A percentile compares a stretch with the other conserved stretches of the same genome.
These are phyloP conservation scores for Aquatica leii DNA, from an alignment of 2,888 invertebrate genomes.

Conservation along the genomic window DNA sequence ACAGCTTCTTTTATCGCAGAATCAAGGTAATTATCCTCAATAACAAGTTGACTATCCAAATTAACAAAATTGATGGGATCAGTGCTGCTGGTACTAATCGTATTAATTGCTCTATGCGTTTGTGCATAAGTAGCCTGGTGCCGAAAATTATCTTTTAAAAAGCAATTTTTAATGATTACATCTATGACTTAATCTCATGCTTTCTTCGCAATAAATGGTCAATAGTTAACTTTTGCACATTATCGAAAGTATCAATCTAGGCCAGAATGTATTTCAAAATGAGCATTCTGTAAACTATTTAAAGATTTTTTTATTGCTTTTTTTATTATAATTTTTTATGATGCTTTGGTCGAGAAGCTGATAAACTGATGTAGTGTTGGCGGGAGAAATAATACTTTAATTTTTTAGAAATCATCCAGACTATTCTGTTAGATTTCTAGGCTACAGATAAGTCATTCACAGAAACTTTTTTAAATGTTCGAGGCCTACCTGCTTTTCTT, in stretches of 20 bases:
- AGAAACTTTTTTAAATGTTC: not conserved
- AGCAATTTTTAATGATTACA: not conserved
- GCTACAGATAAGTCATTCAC: not conserved
- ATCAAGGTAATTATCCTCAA: too few relatives aligned
- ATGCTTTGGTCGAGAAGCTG: not conserved
- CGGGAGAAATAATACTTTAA: not conserved
- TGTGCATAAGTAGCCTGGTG: too few relatives aligned
- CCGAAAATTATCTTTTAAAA: not conserved
- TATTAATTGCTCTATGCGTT: too few relatives aligned
- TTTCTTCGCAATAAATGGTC: not conserved
- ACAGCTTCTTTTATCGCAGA: too few relatives aligned
- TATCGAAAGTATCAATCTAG: not conserved
- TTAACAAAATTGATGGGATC: too few relatives aligned
- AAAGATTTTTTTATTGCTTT: too few relatives aligned
- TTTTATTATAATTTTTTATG: not conserved
- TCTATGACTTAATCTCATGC: not conserved
- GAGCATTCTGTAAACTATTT: not conserved
- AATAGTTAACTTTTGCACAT: not conserved
- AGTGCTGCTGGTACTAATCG: too few relatives aligned
- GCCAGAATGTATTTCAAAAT: not conserved
- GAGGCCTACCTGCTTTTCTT: conserved; percentile 14
- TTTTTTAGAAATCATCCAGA: not conserved
- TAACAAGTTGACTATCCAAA: too few relatives aligned
- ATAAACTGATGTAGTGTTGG: not conserved
- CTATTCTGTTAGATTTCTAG: not conserved